Conservation (phyloP, 1,140 invertebrate species). For the Pseudomyrmex pallidus region DNA sequence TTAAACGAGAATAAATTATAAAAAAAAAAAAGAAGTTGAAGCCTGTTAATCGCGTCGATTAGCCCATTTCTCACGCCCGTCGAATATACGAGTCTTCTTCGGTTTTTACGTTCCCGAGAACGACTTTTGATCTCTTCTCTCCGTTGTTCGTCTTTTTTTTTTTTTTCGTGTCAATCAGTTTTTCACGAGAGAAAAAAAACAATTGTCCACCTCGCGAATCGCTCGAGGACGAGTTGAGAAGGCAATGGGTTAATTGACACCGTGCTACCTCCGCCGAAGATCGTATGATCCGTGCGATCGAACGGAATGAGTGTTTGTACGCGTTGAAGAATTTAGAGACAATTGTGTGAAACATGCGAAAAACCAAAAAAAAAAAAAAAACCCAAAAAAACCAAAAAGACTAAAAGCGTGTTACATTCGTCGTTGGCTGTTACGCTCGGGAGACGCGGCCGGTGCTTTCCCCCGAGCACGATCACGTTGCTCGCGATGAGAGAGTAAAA, state of each 20-base stretch:
- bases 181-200: not conserved
- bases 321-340: constrained; percentile 28
- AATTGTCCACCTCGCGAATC: not conserved
- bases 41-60: constrained; percentile 64
- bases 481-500: constrained; percentile 5
- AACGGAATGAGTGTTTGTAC: constrained; percentile 38
- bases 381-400: not conserved
- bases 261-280: constrained; percentile 53
- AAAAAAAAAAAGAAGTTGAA: constrained; percentile 56
- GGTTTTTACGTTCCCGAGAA: not conserved
- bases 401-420: constrained; percentile 7
- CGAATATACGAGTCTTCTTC: constrained; percentile 5
- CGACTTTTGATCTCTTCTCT: not conserved
- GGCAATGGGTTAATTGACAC: constrained; percentile 67
- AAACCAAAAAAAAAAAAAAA: not conserved
- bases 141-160: not conserved
- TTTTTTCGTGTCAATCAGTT: constrained; percentile 11
- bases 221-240: constrained; percentile 23
- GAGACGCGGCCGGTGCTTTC: not conserved
- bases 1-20: constrained; percentile 54
- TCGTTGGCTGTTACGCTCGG: not conserved
- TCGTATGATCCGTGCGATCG: constrained; percentile 39
- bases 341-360: not conserved
- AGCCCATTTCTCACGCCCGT: constrained; percentile 54
- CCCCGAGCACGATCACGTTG: not conserved